Base-by-base conservation (phyloP, 2,888 invertebrate species). In the Ashinkailepas kermadecensis region DNA sequence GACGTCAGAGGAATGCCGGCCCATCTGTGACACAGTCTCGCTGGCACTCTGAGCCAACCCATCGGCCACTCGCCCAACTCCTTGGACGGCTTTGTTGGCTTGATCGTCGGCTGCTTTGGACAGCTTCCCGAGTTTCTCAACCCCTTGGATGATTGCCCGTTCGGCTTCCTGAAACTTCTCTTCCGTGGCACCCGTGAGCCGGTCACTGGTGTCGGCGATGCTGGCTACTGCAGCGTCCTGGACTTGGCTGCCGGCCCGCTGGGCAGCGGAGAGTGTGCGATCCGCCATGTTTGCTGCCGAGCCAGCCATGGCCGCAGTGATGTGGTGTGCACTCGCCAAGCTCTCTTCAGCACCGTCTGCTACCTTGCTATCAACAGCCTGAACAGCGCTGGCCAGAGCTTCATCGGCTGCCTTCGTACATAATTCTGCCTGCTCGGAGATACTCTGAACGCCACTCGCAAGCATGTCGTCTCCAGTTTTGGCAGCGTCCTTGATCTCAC, bases 371-470 rank as follows among this genome's bases (percentile, higher is more conserved):
- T 59, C 59, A 59, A 8, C 39, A 56, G n/a, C 23, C 15, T 58
- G 39, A n/a, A 18, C 18, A 81, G 15, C 58, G n/a, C 81, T 79
- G 21, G n/a, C 21, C 21, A 78, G 9, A 78, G 78, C 57, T n/a
- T 56, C 54, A 54, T 67, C 67, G 62, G 13, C n/a, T 67, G 18
- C 23, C 18, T 57, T 79, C 56, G 23, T 21, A 12, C 39, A 78
- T 54, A 25, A 70, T 64, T 64, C 80, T 64, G 65, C 64, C 39
- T 39, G 39, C 39, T 39, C 39, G 39, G 39, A 39, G 39, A 39
- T 39, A 39, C 39, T 39, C 39, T 39, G 39, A 39, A 39, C 39
- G 39, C 39, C 39, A 4, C 39, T 39, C 39, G 1, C 39, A 3
- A 39, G 39, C 39, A 39, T 39, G 1, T 39, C 39, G 39, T 39